Conservation (phyloP, 1,140 invertebrate species). For the Polypedilum vanderplanki region DNA sequence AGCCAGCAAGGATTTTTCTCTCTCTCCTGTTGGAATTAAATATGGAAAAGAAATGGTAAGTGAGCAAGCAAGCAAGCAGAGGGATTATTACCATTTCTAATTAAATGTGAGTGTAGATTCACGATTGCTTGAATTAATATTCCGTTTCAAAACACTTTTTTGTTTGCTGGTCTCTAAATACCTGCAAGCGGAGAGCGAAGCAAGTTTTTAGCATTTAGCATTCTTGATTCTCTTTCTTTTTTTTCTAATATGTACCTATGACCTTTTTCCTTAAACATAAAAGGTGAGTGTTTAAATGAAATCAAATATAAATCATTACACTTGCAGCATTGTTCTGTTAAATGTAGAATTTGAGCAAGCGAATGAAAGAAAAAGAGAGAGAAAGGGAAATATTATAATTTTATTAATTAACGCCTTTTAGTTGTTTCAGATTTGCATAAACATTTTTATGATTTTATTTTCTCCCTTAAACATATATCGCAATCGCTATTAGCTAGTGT, state of each 20-base stretch:
- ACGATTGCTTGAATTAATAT: background rate
- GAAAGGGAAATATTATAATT: constrained; percentile 5
- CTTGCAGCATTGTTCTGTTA: background rate
- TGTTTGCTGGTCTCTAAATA: background rate
- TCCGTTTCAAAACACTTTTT: constrained; percentile 23
- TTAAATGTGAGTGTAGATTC: constrained; percentile 17
- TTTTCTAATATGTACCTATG: background rate
- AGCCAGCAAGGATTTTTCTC: background rate
- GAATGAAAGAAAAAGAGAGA: background rate
- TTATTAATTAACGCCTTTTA: constrained; percentile 29
- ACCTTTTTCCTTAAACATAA: constrained; percentile 10
- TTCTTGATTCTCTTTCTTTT: too few species aligned
- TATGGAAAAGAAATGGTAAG: too few species aligned
- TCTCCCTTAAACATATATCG: background rate
- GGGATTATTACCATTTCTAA: constrained; percentile 20
- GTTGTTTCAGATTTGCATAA: constrained; percentile 7
- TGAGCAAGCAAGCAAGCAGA: background rate
- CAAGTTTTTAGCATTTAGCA: background rate
- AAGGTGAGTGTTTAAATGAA: background rate
- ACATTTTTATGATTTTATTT: constrained; percentile 27
- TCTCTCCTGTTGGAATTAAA: background rate
- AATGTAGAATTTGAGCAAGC: background rate
- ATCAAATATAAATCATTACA: constrained; percentile 1
- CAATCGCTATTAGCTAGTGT: too few species aligned
- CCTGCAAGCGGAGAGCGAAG: background rate